phyloP scores from a whole-genome alignment of 2,888 invertebrate genomes.

The Physocephala rufipes region DNA sequence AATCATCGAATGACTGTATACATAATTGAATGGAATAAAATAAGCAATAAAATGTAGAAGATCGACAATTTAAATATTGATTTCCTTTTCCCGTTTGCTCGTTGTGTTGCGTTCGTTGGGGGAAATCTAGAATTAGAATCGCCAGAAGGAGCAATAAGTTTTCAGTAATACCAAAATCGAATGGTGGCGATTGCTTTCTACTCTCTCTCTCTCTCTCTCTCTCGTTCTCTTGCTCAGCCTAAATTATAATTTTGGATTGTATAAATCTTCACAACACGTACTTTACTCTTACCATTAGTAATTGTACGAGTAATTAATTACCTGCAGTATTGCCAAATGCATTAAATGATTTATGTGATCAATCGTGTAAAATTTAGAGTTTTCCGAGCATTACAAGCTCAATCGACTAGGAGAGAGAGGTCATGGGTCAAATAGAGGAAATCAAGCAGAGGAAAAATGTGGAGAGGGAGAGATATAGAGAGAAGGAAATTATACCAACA shows the following conservation, averaged over 20 bases:
- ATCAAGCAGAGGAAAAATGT: too few species aligned
- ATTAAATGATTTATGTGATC: constrained; percentile 8
- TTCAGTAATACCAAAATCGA: not conserved
- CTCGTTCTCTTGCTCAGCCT: constrained; percentile 28
- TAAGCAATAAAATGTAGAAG: not conserved
- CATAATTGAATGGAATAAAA: not conserved
- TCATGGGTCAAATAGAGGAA: not conserved
- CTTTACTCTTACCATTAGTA: constrained; percentile 41
- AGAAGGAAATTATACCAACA: too few species aligned
- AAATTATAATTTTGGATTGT: constrained; percentile 25
- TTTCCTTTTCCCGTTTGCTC: too few species aligned
- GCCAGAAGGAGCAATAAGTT: not conserved
- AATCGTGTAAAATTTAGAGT: not conserved
- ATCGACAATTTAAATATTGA: too few species aligned
- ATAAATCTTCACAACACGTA: constrained; percentile 53
- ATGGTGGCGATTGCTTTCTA: not conserved
- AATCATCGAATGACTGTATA: not conserved
- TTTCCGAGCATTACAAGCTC: not conserved
- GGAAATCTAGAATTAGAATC: not conserved
- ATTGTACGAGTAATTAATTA: constrained; percentile 51
- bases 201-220: constrained; percentile 3
- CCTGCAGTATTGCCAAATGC: constrained; percentile 35
- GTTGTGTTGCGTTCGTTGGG: not conserved
- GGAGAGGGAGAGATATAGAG: too few species aligned
- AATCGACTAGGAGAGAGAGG: not conserved